phyloP scores from a whole-genome alignment of 2,888 invertebrate genomes.

The Eilema sororculum region DNA sequence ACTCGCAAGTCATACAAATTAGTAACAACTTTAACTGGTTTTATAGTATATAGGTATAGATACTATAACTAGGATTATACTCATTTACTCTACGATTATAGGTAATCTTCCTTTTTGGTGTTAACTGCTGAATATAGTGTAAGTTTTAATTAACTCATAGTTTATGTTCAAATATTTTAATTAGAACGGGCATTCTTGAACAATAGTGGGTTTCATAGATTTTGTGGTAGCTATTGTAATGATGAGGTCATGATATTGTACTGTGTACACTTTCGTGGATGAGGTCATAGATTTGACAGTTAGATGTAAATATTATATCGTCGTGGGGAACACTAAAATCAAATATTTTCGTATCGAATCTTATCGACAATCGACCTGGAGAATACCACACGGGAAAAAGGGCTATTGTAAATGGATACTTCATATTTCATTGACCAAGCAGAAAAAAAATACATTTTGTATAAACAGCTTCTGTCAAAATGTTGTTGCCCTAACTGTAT shows the following conservation, averaged over 20 bases:
- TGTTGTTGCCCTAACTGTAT: too few relatives aligned
- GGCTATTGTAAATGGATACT: not conserved
- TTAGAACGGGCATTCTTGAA: not conserved
- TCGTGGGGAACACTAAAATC: not conserved
- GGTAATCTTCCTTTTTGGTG: conserved; percentile 18
- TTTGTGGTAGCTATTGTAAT: conserved; percentile 17
- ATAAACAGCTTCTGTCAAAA: not conserved
- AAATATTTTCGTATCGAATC: conserved; percentile 13
- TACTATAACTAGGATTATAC: conserved; percentile 21
- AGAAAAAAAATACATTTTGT: not conserved
- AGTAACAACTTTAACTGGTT: conserved; percentile 26
- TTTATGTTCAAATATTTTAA: conserved; percentile 15
- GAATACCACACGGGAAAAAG: not conserved
- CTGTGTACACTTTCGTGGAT: conserved; percentile 17
- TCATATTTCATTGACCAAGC: not conserved
- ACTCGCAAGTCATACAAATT: too few relatives aligned
- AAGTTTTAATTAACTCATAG: conserved; percentile 23
- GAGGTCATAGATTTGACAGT: conserved; percentile 19
- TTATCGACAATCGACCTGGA: not conserved
- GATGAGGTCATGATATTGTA: conserved; percentile 19
- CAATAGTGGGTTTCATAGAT: conserved; percentile 17
- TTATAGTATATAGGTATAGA: too few relatives aligned
- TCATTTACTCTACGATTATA: not conserved
- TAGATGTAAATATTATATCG: conserved; percentile 14
- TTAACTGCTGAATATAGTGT: conserved; percentile 3